A percentile compares a stretch with the other conserved stretches of the same genome.
These are phyloP conservation scores for Isotomurus palustris DNA, from an alignment of 2,888 invertebrate species.

Conservation along the genomic window DNA sequence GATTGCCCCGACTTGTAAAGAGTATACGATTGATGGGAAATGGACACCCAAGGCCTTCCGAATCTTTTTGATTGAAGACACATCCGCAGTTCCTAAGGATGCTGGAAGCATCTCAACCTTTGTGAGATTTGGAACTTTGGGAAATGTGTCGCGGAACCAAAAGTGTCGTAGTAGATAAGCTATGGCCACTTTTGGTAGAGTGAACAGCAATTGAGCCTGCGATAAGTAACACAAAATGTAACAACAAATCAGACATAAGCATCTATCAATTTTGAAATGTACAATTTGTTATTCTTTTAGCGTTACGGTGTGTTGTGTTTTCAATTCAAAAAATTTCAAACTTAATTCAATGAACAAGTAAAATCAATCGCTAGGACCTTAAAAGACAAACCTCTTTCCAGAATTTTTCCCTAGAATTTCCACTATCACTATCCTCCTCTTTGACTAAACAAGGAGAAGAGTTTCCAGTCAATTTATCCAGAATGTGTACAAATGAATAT, in stretches of 20 bases:
- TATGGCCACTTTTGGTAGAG: conserved; percentile 12
- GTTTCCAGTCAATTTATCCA: conserved; percentile 17
- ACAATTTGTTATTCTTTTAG: no score
- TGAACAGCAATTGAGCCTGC: conserved; percentile 14
- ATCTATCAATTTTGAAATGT: no score
- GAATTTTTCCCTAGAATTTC: background rate
- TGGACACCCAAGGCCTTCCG: conserved; percentile 22
- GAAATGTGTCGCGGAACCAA: conserved; percentile 10
- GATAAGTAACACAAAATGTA: conserved; percentile 12
- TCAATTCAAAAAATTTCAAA: no score
- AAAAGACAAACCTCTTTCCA: conserved; percentile 9
- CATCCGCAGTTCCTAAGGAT: conserved; percentile 19
- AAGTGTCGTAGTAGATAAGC: background rate
- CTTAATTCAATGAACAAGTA: no score
- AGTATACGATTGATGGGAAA: conserved; percentile 28
- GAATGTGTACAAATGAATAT: conserved; percentile 26
- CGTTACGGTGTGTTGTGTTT: no score
- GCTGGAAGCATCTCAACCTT: conserved; percentile 31
- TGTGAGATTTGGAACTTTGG: conserved; percentile 14
- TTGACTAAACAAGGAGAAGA: background rate
- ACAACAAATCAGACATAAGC: no score
- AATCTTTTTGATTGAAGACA: conserved; percentile 18
- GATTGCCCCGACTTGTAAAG: conserved; percentile 23
- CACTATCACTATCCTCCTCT: background rate
- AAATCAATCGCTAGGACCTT: no score